Conservation (phyloP, 53 echinoderm and acorn worm species). For the Arbacia lixula region DNA sequence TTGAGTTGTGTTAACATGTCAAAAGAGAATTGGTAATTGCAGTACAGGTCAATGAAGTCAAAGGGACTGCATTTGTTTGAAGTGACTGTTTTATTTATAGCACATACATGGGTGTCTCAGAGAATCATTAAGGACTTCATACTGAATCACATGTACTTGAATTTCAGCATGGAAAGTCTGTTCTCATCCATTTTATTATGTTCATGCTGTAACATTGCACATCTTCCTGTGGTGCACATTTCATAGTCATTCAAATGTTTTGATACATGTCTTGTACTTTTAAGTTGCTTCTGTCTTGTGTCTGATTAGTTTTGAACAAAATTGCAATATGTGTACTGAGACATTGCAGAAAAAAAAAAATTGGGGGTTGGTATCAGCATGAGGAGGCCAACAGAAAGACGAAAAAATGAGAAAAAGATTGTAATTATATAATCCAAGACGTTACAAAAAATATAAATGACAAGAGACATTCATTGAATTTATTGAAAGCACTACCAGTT, state of each 20-base stretch:
- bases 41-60: background rate
- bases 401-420: too few species aligned
- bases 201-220: constrained; percentile 38
- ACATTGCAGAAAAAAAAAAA: background rate
- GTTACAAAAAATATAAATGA: background rate
- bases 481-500: constrained; percentile 18
- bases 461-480: constrained; percentile 13
- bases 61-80: constrained; percentile 15
- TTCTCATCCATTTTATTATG: background rate
- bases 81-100: constrained; percentile 21
- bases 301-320: constrained; percentile 6
- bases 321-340: constrained; percentile 22
- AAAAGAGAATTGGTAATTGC: constrained; percentile 6
- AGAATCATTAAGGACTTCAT: too few species aligned
- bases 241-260: constrained; percentile 11
- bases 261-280: constrained; percentile 10
- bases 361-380: constrained; percentile 3
- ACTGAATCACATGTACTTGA: background rate
- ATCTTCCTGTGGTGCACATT: constrained; percentile 33
- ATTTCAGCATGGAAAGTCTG: background rate
- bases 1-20: background rate
- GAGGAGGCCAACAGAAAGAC: constrained; percentile 4
- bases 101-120: too few species aligned
- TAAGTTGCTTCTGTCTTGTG: background rate
- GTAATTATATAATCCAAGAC: constrained; percentile 6